A percentile compares a stretch with the other conserved stretches of the same genome.
Evolutionary conservation across 2,113 vertebrate species (phyloP).

Genomic region (Galeopterus variegatus): DNA sequence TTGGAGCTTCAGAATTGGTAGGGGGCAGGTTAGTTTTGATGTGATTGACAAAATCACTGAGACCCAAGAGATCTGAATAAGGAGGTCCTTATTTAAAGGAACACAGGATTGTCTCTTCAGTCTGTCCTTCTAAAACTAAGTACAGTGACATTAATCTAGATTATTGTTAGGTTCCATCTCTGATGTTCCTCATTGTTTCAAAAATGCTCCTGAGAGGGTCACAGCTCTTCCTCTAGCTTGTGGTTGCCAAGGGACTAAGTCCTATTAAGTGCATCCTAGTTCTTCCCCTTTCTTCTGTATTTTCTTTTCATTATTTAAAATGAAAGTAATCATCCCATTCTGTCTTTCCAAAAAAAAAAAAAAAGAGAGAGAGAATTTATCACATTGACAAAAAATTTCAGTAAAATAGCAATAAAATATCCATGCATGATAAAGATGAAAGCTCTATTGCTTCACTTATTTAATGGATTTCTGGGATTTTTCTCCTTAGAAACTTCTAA

Average conservation of each 20-base stretch:
- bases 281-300: background rate
- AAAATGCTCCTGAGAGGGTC: background rate
- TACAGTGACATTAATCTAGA: background rate
- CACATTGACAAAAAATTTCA: background rate
- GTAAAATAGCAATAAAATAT: background rate
- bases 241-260: too few relatives aligned
- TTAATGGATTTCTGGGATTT: background rate
- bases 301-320: background rate
- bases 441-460: background rate
- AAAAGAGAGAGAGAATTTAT: background rate
- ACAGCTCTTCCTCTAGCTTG: background rate
- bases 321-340: background rate
- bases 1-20: background rate
- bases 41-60: background rate
- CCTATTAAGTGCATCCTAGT: accelerated
- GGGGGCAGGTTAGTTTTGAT: background rate
- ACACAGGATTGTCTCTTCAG: background rate
- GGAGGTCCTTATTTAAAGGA: background rate
- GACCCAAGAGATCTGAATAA: background rate
- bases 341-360: background rate
- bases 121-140: background rate
- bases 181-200: background rate
- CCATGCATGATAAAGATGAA: background rate
- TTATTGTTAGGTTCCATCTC: background rate
- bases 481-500: background rate